Evolutionary conservation across 1,140 invertebrate species (phyloP), one percentile per base, ranked within the genome.

Genomic region (Drosophila truncata): DNA sequence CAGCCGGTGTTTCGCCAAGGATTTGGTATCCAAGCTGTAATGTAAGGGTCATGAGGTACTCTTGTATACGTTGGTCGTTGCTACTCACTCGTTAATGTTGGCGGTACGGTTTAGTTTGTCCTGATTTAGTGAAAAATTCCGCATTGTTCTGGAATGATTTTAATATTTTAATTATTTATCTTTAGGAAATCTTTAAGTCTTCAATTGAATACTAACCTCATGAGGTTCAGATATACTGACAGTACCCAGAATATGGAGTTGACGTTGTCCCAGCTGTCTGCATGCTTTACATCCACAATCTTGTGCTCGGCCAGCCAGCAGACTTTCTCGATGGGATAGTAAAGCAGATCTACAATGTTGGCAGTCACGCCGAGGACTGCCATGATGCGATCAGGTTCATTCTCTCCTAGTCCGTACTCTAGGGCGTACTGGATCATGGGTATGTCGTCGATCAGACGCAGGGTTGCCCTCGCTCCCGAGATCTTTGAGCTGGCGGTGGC

Each of bases 321-420:
- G 0, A 97, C 94, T 92, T 98, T 97, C 86, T 98, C 97, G 33
- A 97, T 93, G 0, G 97, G 96, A 85, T 96, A 96, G 92, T 96
- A 98, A 10, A 96, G 79, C 79, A 96, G 94, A 91, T 97, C 96
- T 11, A 96, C 94, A 27, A 95, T 80, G 93, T 97, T 97, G 64
- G 95, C 95, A 2, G 96, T 80, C 1, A 98, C 93, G 14, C 96
- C 95, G 6, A 96, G 86, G 11, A 94, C 84, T 74, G 95, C 95
- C 78, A 96, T 95, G 50, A 95, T 78, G 80, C 91, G 93, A 85
- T 96, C 95, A 52, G 94, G 93, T 85, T 97, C 96, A 92, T 94
- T 87, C 82, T 94, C 93, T 3, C 95, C 95, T 73, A 94, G 93
- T 23, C 94, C 94, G 93, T 96, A 96, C 57, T 94, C 93, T 37